phyloP scores from a whole-genome alignment of 2,797 vertebrate genomes.

The Benthosema pterotum region DNA sequence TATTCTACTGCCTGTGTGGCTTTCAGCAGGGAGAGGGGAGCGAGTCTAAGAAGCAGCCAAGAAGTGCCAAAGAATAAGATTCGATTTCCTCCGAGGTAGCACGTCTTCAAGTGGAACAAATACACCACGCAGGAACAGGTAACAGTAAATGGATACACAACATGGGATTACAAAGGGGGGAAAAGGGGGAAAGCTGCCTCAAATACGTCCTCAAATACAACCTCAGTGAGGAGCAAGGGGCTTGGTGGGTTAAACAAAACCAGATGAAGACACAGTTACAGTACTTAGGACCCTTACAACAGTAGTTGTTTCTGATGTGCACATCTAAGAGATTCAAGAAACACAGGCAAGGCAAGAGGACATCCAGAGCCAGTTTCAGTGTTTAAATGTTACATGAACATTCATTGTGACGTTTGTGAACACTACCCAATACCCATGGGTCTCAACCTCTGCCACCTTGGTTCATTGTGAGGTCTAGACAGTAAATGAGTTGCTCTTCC shows the following conservation, averaged over 20 bases:
- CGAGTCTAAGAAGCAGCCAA: constrained; percentile 21
- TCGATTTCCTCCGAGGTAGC: constrained; percentile 44
- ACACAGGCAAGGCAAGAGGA: neutral
- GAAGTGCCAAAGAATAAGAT: constrained; percentile 21
- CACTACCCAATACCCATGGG: neutral
- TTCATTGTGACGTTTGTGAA: neutral
- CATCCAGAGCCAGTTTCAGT: neutral
- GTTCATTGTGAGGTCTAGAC: neutral
- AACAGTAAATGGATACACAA: constrained; percentile 37
- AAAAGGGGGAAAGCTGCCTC: constrained; percentile 25
- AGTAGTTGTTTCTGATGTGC: neutral
- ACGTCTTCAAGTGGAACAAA: constrained; percentile 59
- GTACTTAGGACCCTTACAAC: neutral
- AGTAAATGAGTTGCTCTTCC: neutral
- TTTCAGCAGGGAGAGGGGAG: constrained; percentile 21
- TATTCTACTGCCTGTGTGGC: constrained; percentile 38
- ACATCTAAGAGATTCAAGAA: neutral
- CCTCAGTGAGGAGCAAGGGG: neutral
- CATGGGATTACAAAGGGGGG: constrained; percentile 8
- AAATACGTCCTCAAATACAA: constrained; percentile 20
- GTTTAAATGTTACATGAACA: neutral
- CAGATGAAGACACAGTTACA: constrained; percentile 12
- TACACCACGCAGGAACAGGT: constrained; percentile 41
- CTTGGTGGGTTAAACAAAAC: neutral
- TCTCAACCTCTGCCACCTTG: neutral